Evolutionary conservation across 2,888 invertebrate species (phyloP), one percentile per base, ranked within the genome.

Genomic region (Camptogramma bilineatum): DNA sequence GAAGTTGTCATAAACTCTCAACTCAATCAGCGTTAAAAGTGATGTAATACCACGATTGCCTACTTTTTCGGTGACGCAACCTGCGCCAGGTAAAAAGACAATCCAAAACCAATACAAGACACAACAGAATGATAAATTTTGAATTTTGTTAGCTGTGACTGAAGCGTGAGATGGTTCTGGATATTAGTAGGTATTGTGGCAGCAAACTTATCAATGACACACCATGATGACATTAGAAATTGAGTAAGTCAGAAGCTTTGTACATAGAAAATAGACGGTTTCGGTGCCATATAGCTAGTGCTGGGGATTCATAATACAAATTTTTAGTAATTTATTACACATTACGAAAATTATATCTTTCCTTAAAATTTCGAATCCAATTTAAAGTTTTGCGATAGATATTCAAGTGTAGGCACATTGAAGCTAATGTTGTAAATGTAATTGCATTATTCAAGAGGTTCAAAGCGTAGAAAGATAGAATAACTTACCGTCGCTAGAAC

Each of bases 41-140:
- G 44, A 55, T 31, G 46, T 34, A 48, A 59, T 54, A 44, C 28
- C 60, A 34, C 39, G 52, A 59, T 64, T 69, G 69, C 65, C 62
- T 68, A 73, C 71, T 46, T 69, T 70, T 71, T 52, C 61, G 62
- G 64, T 63, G 68, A 66, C 47, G 31, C 28, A 56, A 73, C 72
- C 70, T 76, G 75, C 75, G 56, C 76, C 75, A 77, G 74, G 78
- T 76, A 74, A 70, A 79, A 73, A 80, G 74, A 84, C 82, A 87
- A 91, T 90, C 87, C 87, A 88, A 86, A 91, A 93, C 93, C 93
- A 92, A 93, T 93, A 93, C 93, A 93, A 93, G 93, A 93, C 93
- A 93, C 93, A 93, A 92, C 93, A 91, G 88, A 75, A 79, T 84
- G 79, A 75, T 78, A 81, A 90, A 91, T 92, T 93, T 93, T 77